phyloP scores from a whole-genome alignment of 2,797 vertebrate genomes.

The Taenioides sp. region DNA sequence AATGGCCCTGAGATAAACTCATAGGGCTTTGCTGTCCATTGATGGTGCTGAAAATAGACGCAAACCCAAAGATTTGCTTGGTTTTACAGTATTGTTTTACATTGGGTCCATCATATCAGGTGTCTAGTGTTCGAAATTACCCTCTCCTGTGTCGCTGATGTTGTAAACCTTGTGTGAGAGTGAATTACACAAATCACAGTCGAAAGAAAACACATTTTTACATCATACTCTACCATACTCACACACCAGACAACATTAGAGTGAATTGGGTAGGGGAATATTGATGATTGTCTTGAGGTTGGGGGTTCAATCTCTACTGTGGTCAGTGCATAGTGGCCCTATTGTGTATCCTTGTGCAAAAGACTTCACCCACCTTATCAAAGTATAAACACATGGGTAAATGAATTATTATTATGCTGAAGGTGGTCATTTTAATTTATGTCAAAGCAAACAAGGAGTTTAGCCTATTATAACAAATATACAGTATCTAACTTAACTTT shows the following conservation, averaged over 20 bases:
- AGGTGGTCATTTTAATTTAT: background rate
- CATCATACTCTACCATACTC: too few relatives aligned
- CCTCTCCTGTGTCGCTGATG: background rate
- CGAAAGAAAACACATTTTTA: background rate
- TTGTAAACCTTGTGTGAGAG: constrained; percentile 2
- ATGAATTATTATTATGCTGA: background rate
- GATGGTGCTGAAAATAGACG: background rate
- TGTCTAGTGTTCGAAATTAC: constrained; percentile 13
- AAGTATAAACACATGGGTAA: background rate
- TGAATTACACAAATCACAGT: background rate
- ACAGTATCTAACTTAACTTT: too few relatives aligned
- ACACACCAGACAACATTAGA: background rate
- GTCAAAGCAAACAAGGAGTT: too few relatives aligned
- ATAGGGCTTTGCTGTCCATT: background rate
- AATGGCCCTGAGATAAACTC: too few relatives aligned
- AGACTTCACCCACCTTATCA: background rate
- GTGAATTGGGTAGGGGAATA: too few relatives aligned
- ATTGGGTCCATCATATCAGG: constrained; percentile 1
- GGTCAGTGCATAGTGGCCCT: too few relatives aligned
- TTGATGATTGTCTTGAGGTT: too few relatives aligned
- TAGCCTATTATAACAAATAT: too few relatives aligned
- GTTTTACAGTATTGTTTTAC: constrained; percentile 12
- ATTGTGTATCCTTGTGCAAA: background rate
- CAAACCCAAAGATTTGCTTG: background rate
- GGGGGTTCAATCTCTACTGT: too few relatives aligned